Conservation (phyloP, 2,113 vertebrate genomes). For the Carollia perspicillata region DNA sequence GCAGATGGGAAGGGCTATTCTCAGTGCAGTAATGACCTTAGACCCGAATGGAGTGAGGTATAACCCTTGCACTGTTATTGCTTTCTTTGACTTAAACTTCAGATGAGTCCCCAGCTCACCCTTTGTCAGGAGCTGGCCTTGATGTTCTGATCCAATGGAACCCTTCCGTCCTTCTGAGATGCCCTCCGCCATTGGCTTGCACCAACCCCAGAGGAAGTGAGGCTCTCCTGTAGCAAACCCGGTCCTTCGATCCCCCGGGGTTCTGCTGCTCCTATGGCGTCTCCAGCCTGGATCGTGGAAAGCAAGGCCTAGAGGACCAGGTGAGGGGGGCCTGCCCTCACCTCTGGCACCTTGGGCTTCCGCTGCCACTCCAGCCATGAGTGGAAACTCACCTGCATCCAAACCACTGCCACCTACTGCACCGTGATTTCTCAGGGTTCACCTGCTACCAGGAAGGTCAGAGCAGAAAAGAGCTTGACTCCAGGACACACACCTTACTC, state of each 20-base stretch:
- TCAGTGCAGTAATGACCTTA: not conserved
- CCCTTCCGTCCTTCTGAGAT: not conserved
- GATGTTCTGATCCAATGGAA: not conserved
- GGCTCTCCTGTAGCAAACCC: not conserved
- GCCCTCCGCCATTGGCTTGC: not conserved
- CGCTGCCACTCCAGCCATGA: rapidly evolving
- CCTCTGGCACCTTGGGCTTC: not conserved
- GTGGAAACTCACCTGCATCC: not conserved
- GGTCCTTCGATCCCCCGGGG: not conserved
- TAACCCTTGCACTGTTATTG: no score
- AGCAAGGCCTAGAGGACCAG: not conserved
- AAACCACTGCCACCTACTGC: rapidly evolving
- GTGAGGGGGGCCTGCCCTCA: rapidly evolving
- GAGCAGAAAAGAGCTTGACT: not conserved
- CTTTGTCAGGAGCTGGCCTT: not conserved
- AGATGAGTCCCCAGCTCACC: not conserved
- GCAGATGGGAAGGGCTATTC: not conserved
- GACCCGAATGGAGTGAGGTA: rapidly evolving
- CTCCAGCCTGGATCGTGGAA: not conserved
- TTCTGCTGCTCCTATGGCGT: not conserved
- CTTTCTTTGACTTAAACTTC: not conserved
- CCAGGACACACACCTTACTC: not conserved
- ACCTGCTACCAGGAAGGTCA: not conserved
- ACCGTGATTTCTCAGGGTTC: not conserved
- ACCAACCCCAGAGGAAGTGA: not conserved